phyloP scores from a whole-genome alignment of 2,888 invertebrate genomes.

The Alloscopus bannaensis region DNA sequence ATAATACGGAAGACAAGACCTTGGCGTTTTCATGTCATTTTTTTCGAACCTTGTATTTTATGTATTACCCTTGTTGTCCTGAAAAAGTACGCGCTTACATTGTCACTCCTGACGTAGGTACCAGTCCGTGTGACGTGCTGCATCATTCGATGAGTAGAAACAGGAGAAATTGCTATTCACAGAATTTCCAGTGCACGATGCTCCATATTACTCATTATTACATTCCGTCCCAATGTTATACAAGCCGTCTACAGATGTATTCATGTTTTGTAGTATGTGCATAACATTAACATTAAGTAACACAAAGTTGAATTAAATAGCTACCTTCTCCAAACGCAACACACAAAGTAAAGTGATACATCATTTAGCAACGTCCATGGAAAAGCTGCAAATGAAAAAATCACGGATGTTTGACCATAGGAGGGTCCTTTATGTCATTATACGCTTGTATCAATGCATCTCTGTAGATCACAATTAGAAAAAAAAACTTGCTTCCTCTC shows the following conservation, averaged over 20 bases:
- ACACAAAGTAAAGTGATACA: conserved; percentile 49
- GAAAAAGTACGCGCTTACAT: too few relatives aligned
- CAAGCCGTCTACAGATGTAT: background rate
- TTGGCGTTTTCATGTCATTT: too few relatives aligned
- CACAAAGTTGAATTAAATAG: too few relatives aligned
- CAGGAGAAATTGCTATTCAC: background rate
- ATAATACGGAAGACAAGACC: too few relatives aligned
- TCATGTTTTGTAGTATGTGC: background rate
- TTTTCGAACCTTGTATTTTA: too few relatives aligned
- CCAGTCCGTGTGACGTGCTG: too few relatives aligned
- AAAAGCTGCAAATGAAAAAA: conserved; percentile 28
- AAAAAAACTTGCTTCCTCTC: conserved; percentile 22
- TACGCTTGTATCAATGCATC: too few relatives aligned
- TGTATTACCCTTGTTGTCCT: too few relatives aligned
- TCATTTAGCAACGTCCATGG: conserved; percentile 26
- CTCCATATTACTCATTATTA: background rate
- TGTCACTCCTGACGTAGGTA: too few relatives aligned
- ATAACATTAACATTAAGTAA: too few relatives aligned
- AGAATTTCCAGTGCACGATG: background rate
- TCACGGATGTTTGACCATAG: conserved; percentile 35
- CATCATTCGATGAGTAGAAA: too few relatives aligned
- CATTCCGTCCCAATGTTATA: background rate
- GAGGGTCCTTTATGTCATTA: conserved; percentile 36
- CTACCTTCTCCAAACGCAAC: background rate
- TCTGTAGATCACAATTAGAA: too few relatives aligned